Evolutionary conservation across 2,113 vertebrate species (phyloP), one percentile per base, ranked within the genome.

Genomic region (Tetraodon nigroviridis): DNA sequence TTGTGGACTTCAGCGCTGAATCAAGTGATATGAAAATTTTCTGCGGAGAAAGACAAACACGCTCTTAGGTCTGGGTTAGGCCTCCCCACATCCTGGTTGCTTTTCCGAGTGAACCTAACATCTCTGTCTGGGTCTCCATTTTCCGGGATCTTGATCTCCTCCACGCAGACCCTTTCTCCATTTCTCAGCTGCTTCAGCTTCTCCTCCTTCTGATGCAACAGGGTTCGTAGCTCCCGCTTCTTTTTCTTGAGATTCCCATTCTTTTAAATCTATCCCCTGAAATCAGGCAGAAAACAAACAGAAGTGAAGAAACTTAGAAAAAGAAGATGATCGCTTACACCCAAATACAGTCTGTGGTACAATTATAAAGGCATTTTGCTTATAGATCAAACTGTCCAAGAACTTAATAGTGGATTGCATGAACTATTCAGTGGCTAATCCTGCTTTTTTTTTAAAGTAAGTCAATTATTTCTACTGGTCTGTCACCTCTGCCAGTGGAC

Each of bases 1-100:
- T 65, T 12, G 76, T 57, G 12, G 73, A 47, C 42, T 27, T 65
- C 57, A 85, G 49, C 17, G 75, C 58, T 45, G 41, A 51, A 20
- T 11, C 60, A 4, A 84, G 58, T 56, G 64, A 10, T 24, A 40
- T 46, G 51, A 65, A 3, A 29, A 75, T n/a, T 3, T 29, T 55
- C 75, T 86, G 1, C 16, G 37, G 6, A 22, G 18, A 52, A 27
- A 6, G 24, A 21, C 1, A 3, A 1, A 37, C 52, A 59, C 7
- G 57, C 24, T 24, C 5, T 24, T n/a, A n/a, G n/a, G n/a, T n/a
- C n/a, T n/a, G n/a, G n/a, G n/a, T n/a, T n/a, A n/a, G n/a, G n/a
- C n/a, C 7, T 2, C 8, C n/a, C 32, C 18, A 51, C 29, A 49
- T 8, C 13, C 8, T 18, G 2, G 6, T 1, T 41, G 21, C 0